Evolutionary conservation across 2,888 invertebrate species (phyloP).

Genomic region (Apotomis betuletana): DNA sequence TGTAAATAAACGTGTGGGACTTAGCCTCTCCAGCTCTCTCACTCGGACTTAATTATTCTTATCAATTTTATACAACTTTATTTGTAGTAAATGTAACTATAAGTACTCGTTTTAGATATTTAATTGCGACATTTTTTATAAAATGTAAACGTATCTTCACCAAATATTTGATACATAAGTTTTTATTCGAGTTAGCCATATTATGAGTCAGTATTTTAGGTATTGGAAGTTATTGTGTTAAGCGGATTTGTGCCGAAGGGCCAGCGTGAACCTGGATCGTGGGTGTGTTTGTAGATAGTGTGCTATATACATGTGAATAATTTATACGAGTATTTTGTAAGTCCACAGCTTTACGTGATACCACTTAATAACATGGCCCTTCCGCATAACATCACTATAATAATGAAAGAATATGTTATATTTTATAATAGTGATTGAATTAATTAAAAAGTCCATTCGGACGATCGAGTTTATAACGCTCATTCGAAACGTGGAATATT

Average conservation of each 20-base stretch:
- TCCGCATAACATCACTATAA: slow-evolving; percentile 68
- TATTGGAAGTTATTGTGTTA: slow-evolving; percentile 72
- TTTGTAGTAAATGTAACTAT: slow-evolving; percentile 75
- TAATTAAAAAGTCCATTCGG: slow-evolving; percentile 70
- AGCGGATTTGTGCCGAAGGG: slow-evolving; percentile 75
- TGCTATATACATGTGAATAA: slow-evolving; percentile 84
- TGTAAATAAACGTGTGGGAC: slow-evolving; percentile 62
- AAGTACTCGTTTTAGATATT: slow-evolving; percentile 72
- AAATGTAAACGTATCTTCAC: slow-evolving; percentile 76
- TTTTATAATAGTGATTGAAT: slow-evolving; percentile 76
- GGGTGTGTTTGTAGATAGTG: slow-evolving; percentile 82
- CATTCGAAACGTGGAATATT: slow-evolving; percentile 70
- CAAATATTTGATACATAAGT: slow-evolving; percentile 82
- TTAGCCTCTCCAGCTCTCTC: slow-evolving; percentile 38
- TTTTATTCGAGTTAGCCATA: slow-evolving; percentile 81
- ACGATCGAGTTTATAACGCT: slow-evolving; percentile 74
- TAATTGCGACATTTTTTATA: slow-evolving; percentile 74
- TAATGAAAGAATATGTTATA: slow-evolving; percentile 71
- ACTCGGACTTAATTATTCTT: slow-evolving; percentile 60
- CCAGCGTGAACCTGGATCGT: slow-evolving; percentile 71
- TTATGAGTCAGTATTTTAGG: slow-evolving; percentile 80
- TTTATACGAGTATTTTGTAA: slow-evolving; percentile 83
- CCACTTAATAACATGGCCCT: slow-evolving; percentile 74
- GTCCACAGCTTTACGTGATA: slow-evolving; percentile 82
- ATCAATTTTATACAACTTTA: slow-evolving; percentile 78